These are phyloP conservation scores for Orgyia antiqua DNA, from an alignment of 2,888 invertebrate species.

Conservation along the genomic window DNA sequence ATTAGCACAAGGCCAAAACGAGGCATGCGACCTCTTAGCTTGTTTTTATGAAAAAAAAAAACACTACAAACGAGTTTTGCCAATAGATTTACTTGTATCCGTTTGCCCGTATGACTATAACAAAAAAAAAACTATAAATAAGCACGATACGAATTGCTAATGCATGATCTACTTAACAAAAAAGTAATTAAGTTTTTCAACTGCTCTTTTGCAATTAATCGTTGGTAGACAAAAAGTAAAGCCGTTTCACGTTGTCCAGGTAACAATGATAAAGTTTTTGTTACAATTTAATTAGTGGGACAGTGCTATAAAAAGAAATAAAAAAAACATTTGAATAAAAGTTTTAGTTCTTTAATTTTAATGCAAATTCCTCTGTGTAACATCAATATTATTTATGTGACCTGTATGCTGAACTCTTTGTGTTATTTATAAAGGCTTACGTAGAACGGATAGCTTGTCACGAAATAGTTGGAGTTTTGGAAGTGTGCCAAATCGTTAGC, in stretches of 20 bases:
- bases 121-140: slow-evolving; percentile 27
- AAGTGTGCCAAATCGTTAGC: slow-evolving; percentile 56
- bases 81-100: slow-evolving; percentile 41
- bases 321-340: not conserved
- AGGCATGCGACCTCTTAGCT: slow-evolving; percentile 70
- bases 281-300: not conserved
- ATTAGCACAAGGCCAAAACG: slow-evolving; percentile 68
- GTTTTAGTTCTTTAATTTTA: slow-evolving; percentile 9
- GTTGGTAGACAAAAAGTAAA: slow-evolving; percentile 10
- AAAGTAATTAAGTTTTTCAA: slow-evolving; percentile 42
- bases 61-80: slow-evolving; percentile 44
- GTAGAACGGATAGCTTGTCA: slow-evolving; percentile 57
- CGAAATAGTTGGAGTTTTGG: slow-evolving; percentile 67
- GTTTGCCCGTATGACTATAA: slow-evolving; percentile 40
- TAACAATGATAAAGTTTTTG: slow-evolving; percentile 1
- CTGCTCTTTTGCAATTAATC: slow-evolving; percentile 20
- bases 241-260: slow-evolving; percentile 7
- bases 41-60: slow-evolving; percentile 45
- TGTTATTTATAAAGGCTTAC: slow-evolving; percentile 54
- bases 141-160: slow-evolving; percentile 30
- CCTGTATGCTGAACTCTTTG: slow-evolving; percentile 43
- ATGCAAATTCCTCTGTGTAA: slow-evolving; percentile 29
- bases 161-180: slow-evolving; percentile 34
- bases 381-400: slow-evolving; percentile 33
- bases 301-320: not conserved